Percentiles rank a stretch among this genome's conserved stretches.
These are phyloP conservation scores for Tenrec ecaudatus DNA, from an alignment of 2,113 vertebrate genomes.

Conservation along the genomic window DNA sequence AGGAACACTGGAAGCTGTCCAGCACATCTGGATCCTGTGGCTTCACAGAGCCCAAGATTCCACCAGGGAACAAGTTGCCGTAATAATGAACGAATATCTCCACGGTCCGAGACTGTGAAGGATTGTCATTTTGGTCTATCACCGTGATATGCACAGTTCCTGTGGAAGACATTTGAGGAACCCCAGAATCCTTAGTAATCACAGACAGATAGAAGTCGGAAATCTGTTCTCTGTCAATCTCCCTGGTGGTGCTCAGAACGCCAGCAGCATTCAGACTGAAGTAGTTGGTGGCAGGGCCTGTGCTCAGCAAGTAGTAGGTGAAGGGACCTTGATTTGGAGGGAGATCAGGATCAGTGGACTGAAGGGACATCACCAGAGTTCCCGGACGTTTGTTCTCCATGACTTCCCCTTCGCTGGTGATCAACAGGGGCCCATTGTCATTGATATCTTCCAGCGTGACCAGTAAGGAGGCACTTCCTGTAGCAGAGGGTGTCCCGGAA, in stretches of 20 bases:
- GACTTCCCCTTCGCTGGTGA: slow-evolving; percentile 91
- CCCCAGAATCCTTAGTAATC: slow-evolving; percentile 94
- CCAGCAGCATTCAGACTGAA: slow-evolving; percentile 94
- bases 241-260: slow-evolving; percentile 92
- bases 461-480: slow-evolving; percentile 93
- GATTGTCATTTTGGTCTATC: slow-evolving; percentile 97
- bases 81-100: slow-evolving; percentile 97
- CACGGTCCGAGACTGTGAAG: slow-evolving; percentile 93
- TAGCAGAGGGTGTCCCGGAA: slow-evolving; percentile 93
- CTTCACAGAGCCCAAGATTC: slow-evolving; percentile 93
- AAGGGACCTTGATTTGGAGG: slow-evolving; percentile 98
- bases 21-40: slow-evolving; percentile 95
- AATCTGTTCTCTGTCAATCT: slow-evolving; percentile 97
- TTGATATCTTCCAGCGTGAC: slow-evolving; percentile 98
- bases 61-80: slow-evolving; percentile 95
- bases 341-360: slow-evolving; percentile 93
- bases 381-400: slow-evolving; percentile 95
- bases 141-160: slow-evolving; percentile 94
- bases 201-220: slow-evolving; percentile 95
- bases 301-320: slow-evolving; percentile 92
- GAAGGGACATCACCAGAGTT: slow-evolving; percentile 91
- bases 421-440: slow-evolving; percentile 95
- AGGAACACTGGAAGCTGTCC: slow-evolving; percentile 95
- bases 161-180: slow-evolving; percentile 98
- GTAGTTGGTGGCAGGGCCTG: slow-evolving; percentile 92